Conservation (phyloP, 2,888 invertebrate genomes). For the Baronia brevicornis region DNA sequence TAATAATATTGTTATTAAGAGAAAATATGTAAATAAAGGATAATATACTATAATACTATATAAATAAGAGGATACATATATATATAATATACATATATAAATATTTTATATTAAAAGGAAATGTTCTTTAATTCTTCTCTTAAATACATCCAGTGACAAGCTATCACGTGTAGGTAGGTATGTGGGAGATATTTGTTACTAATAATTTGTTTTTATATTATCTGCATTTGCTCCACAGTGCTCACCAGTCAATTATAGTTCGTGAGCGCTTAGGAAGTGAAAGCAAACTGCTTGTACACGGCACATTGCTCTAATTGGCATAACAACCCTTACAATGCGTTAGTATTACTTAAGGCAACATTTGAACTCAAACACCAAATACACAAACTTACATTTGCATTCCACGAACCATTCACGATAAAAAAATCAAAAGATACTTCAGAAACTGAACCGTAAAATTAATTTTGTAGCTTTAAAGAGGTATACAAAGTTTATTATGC, state of each 20-base stretch:
- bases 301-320: slow-evolving; percentile 11
- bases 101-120: too few species aligned
- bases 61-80: too few species aligned
- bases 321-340: slow-evolving; percentile 15
- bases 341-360: slow-evolving; percentile 12
- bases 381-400: slow-evolving; percentile 3
- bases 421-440: neutral
- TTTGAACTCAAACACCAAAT: slow-evolving; percentile 11
- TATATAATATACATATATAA: too few species aligned
- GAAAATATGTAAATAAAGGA: too few species aligned
- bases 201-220: neutral
- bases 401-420: neutral
- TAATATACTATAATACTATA: too few species aligned
- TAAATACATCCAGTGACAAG: too few species aligned
- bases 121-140: too few species aligned
- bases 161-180: too few species aligned
- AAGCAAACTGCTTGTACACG: slow-evolving; percentile 9
- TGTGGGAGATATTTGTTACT: too few species aligned
- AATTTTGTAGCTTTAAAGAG: slow-evolving; percentile 7
- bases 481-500: slow-evolving; percentile 7
- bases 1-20: too few species aligned
- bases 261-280: slow-evolving; percentile 9
- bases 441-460: neutral
- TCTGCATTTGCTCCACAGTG: neutral
- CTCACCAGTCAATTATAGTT: slow-evolving; percentile 8